Percentiles rank a stretch among this genome's conserved stretches.
phyloP scores from a whole-genome alignment of 2,797 vertebrate genomes.

The Sebastes jordani region DNA sequence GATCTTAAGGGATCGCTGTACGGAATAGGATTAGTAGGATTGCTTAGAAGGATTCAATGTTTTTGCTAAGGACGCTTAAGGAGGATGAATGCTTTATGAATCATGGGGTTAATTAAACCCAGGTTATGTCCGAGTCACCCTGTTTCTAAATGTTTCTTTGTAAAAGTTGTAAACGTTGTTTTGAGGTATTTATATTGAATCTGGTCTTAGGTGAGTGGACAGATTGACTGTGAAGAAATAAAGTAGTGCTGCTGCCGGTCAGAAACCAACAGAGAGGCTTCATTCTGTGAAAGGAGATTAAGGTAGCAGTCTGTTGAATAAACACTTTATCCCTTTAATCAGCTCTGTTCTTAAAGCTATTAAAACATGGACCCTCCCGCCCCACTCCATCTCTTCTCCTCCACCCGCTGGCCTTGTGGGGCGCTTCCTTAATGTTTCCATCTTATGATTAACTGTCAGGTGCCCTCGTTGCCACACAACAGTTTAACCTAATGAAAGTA shows the following conservation, averaged over 20 bases:
- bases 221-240: background rate
- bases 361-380: slow-evolving; percentile 50
- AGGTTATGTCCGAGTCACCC: background rate
- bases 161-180: background rate
- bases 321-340: slow-evolving; percentile 70
- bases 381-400: slow-evolving; percentile 33
- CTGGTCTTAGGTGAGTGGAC: background rate
- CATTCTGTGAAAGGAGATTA: slow-evolving; percentile 58
- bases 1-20: slow-evolving; percentile 22
- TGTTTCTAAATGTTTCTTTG: background rate
- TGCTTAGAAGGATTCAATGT: slow-evolving; percentile 17
- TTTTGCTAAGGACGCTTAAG: slow-evolving; percentile 17
- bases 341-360: slow-evolving; percentile 67
- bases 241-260: background rate
- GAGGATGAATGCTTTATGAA: background rate
- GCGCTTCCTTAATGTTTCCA: slow-evolving; percentile 40
- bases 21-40: slow-evolving; percentile 24
- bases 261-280: slow-evolving; percentile 10
- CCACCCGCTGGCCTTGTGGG: slow-evolving; percentile 1
- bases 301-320: slow-evolving; percentile 52
- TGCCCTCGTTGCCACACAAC: slow-evolving; percentile 42
- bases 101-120: background rate
- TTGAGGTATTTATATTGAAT: background rate
- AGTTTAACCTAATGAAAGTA: slow-evolving; percentile 51
- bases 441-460: slow-evolving; percentile 54